Evolutionary conservation across 2,113 vertebrate genomes (phyloP).

Genomic region (Garra rufa): DNA sequence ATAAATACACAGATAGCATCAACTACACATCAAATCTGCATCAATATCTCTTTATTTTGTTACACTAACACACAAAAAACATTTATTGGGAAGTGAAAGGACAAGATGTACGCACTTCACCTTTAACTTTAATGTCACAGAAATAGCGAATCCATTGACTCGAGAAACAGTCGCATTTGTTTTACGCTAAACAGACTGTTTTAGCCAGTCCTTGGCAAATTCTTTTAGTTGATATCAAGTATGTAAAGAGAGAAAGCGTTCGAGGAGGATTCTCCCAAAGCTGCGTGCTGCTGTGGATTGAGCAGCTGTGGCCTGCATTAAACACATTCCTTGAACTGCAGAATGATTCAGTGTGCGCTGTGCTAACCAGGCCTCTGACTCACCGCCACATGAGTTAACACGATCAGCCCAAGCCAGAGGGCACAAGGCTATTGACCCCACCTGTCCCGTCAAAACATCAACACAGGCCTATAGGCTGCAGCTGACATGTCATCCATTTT

Average conservation of each 20-base stretch:
- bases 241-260: neutral
- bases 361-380: constrained; percentile 32
- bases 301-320: neutral
- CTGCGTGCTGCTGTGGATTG: neutral
- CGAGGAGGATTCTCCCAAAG: neutral
- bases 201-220: neutral
- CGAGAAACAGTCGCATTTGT: neutral
- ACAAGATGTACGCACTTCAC: neutral
- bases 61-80: neutral
- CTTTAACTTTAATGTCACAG: neutral
- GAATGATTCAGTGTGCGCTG: constrained; percentile 14
- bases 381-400: constrained; percentile 29
- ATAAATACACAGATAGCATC: neutral
- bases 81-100: neutral
- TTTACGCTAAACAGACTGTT: neutral
- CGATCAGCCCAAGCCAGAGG: constrained; percentile 7
- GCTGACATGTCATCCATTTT: neutral
- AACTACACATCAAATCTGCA: neutral
- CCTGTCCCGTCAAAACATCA: constrained; percentile 11
- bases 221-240: neutral
- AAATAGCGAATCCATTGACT: neutral
- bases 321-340: constrained; percentile 12
- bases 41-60: neutral
- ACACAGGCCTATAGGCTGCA: neutral
- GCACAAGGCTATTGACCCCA: neutral